A percentile compares a stretch with the other conserved stretches of the same genome.
phyloP scores from a whole-genome alignment of 1,140 invertebrate genomes.

The Alviniconcha marisindica region DNA sequence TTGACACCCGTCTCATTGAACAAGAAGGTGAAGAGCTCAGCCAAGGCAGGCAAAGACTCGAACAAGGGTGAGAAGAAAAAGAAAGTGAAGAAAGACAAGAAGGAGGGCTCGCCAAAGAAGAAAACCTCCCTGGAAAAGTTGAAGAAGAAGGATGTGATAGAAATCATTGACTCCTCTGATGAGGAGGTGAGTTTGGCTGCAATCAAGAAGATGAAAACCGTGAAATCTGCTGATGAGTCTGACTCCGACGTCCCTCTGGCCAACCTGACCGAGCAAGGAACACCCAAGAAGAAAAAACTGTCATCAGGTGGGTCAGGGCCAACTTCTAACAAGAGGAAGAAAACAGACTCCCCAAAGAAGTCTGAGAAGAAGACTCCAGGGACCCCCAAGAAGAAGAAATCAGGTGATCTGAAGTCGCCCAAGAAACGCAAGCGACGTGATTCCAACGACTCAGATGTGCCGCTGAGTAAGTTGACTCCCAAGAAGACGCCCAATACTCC shows the following conservation, averaged over 20 bases:
- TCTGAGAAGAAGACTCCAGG: conserved; percentile 18
- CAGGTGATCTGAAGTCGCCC: conserved; percentile 1
- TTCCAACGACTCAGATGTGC: conserved; percentile 57
- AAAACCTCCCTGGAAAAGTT: conserved; percentile 38
- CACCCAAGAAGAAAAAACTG: conserved; percentile 41
- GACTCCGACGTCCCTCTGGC: conserved; percentile 58
- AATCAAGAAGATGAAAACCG: conserved; percentile 39
- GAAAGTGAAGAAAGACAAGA: conserved; percentile 45
- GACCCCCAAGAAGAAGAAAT: conserved; percentile 15
- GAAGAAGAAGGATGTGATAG: conserved; percentile 36
- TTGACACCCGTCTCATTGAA: conserved; percentile 37
- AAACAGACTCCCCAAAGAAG: conserved; percentile 17
- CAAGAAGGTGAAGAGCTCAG: conserved; percentile 45
- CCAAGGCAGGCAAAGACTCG: conserved; percentile 13
- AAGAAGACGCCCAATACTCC: conserved; percentile 38
- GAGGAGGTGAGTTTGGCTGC: conserved; percentile 34
- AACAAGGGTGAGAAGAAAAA: conserved; percentile 52
- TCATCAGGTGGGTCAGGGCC: background rate
- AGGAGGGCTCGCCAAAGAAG: conserved; percentile 45
- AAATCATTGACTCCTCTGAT: conserved; percentile 39
- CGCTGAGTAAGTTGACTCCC: conserved; percentile 52
- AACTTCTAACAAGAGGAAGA: conserved; percentile 6
- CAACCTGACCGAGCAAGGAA: conserved; percentile 40
- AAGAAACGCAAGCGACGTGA: conserved; percentile 33
- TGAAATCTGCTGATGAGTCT: conserved; percentile 44